Base-by-base conservation (phyloP, 2,888 invertebrate genomes). In the Aromia moschata region DNA sequence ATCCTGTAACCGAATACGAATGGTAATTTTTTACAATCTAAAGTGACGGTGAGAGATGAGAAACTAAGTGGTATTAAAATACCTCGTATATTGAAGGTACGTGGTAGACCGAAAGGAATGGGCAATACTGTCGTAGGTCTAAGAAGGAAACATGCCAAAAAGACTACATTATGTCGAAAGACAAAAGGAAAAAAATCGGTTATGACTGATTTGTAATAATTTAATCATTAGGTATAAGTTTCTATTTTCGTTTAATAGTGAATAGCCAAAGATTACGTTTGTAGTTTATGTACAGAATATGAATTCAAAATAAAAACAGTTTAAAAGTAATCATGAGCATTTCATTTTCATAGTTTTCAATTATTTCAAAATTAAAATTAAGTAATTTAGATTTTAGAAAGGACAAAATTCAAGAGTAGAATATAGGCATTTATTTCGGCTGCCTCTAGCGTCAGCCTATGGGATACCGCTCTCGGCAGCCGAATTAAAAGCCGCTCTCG, bases 111-210 rank as follows among this genome's bases (percentile, higher is more conserved):
- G 16, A 43, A 43, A 16, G 44, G 44, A 17, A 14, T 14, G 7
- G 44, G 44, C 15, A 43, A 43, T 43, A 43, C 44, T 5, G 44
- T 43, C 11, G 16, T 37, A 7, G 38, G 38, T 14, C 38, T 37
- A 12, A 37, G 14, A 37, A 37, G 38, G 14, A 37, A 37, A 37
- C 25, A 25, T 25, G 25, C 25, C 25, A 25, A 25, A 25, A 25
- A 25, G 25, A 9, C 25, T 25, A 25, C 25, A 25, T 9, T 25
- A 25, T 25, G 25, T 25, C 25, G 25, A 25, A 25, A 25, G 25
- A 25, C 25, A 25, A 25, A 25, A 25, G 25, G 25, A 25, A 25
- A 25, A 25, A 25, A 25, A 25, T 25, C 25, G 25, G 25, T 25
- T 25, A 25, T 25, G 9, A 25, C 9, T 25, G 25, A 25, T 25